Percentiles rank a stretch among this genome's conserved stretches.
Conservation (phyloP, 92 coral and sea anemone species). For the Chrysogorgia sp. region DNA sequence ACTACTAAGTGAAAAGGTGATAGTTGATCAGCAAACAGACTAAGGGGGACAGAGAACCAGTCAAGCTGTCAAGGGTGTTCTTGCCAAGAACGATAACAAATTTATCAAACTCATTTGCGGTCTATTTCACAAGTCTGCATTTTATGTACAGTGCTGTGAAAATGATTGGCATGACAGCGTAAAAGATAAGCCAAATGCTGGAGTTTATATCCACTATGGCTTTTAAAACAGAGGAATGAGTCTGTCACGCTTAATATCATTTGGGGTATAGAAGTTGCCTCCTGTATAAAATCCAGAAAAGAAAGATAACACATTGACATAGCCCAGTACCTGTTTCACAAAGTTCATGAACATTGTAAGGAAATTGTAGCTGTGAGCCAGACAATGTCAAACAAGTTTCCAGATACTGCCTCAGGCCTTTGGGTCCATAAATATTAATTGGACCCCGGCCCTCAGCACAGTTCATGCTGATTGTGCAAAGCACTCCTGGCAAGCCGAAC, state of each 20-base stretch:
- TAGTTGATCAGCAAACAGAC: background rate
- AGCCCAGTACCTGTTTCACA: constrained; percentile 55
- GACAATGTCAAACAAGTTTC: constrained; percentile 70
- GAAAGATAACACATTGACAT: background rate
- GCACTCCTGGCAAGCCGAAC: constrained; percentile 90
- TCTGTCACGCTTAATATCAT: too few species aligned
- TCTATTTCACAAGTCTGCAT: too few species aligned
- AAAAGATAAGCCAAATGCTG: too few species aligned
- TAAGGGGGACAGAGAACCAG: background rate
- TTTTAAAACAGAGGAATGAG: too few species aligned
- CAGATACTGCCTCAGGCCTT: constrained; percentile 78
- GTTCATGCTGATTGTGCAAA: constrained; percentile 84
- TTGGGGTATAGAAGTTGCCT: too few species aligned
- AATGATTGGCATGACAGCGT: too few species aligned
- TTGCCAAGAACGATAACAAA: too few species aligned
- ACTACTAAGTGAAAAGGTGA: too few species aligned
- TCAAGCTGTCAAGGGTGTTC: background rate
- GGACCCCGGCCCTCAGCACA: constrained; percentile 62
- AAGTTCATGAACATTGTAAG: constrained; percentile 85
- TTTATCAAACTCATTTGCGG: too few species aligned
- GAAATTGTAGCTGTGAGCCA: constrained; percentile 75
- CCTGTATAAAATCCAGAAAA: too few species aligned
- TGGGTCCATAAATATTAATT: constrained; percentile 85
- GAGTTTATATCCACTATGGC: too few species aligned
- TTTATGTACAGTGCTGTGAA: too few species aligned